Percentiles rank a stretch among this genome's conserved stretches.
Evolutionary conservation across 2,797 vertebrate species (phyloP).

Genomic region (Dendrocincla fuliginosa): DNA sequence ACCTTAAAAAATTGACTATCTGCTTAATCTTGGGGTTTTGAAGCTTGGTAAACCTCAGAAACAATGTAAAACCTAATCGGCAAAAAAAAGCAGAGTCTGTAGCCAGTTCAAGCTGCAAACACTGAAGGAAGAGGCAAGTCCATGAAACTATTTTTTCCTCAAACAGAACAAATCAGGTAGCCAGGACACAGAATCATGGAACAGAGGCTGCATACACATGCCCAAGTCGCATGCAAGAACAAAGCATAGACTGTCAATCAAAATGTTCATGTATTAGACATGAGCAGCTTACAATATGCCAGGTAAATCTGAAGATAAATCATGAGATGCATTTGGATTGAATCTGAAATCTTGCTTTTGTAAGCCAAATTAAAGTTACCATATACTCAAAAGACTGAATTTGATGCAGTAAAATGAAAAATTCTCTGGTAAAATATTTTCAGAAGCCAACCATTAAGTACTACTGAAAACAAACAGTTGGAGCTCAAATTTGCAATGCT

Average conservation of each 20-base stretch:
- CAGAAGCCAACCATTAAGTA: not conserved
- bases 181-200: not conserved
- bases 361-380: not conserved
- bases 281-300: not conserved
- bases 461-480: not conserved
- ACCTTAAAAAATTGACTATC: not conserved
- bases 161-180: not conserved
- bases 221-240: not conserved
- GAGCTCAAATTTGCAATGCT: not conserved
- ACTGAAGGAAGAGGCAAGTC: constrained; percentile 45
- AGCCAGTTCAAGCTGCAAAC: constrained; percentile 39
- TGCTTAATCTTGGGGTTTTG: not conserved
- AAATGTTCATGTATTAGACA: not conserved
- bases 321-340: not conserved
- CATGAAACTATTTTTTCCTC: not conserved
- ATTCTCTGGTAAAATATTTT: not conserved
- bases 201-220: not conserved
- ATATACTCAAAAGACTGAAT: not conserved
- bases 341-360: not conserved
- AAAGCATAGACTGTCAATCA: not conserved
- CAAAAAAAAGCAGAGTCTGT: not conserved
- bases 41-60: not conserved
- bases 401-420: not conserved
- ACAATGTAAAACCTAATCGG: not conserved
- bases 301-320: not conserved